A percentile compares a stretch with the other conserved stretches of the same genome.
Evolutionary conservation across 2,113 vertebrate genomes (phyloP).

Genomic region (Micronycteris hirsuta): DNA sequence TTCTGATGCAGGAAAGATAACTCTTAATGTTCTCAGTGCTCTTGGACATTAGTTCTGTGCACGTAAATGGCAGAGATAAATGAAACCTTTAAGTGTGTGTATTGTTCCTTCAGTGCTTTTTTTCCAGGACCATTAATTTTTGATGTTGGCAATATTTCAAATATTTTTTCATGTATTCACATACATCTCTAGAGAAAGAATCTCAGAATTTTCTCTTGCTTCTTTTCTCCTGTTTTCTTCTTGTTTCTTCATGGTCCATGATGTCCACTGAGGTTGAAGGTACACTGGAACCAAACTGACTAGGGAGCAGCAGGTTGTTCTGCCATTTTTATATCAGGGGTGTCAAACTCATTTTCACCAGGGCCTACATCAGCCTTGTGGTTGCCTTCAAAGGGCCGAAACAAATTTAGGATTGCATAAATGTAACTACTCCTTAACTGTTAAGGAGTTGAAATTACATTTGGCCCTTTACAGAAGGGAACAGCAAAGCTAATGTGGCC

Average conservation of each 20-base stretch:
- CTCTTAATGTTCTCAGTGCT: background rate
- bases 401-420: too few species aligned
- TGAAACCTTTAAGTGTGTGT: background rate
- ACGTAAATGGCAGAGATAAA: background rate
- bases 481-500: too few species aligned
- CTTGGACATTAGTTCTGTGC: background rate
- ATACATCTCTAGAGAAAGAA: background rate
- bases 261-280: background rate
- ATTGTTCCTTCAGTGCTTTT: background rate
- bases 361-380: too few species aligned
- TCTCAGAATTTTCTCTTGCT: background rate
- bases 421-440: too few species aligned
- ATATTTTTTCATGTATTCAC: background rate
- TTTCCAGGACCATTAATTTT: background rate
- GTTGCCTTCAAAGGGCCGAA: too few species aligned
- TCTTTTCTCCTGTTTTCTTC: background rate
- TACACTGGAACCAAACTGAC: background rate
- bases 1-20: background rate
- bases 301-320: slow-evolving; percentile 85
- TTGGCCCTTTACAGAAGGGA: too few species aligned
- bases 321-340: slow-evolving; percentile 88
- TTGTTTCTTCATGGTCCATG: background rate
- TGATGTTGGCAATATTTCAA: background rate
- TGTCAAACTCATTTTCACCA: too few species aligned
- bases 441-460: too few species aligned